phyloP scores from a whole-genome alignment of 2,888 invertebrate genomes.

The Monoplex corrugatus region DNA sequence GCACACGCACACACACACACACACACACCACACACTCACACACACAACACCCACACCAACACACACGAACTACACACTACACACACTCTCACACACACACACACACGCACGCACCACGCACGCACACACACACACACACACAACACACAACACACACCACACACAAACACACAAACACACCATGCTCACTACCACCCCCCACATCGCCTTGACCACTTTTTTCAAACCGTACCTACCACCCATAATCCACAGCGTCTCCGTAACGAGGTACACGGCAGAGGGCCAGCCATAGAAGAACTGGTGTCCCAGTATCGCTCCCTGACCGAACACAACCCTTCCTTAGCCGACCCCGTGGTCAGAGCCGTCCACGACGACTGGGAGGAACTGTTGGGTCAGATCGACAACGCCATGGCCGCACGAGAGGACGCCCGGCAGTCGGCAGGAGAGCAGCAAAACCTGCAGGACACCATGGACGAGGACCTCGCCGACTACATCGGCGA shows the following conservation, averaged over 20 bases:
- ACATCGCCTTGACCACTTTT: not conserved
- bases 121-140: too few relatives aligned
- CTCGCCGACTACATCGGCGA: slow-evolving; percentile 74
- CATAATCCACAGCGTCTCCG: slow-evolving; percentile 86
- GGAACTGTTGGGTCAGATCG: slow-evolving; percentile 72
- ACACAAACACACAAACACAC: too few relatives aligned
- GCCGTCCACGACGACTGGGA: slow-evolving; percentile 69
- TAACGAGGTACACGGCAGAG: slow-evolving; percentile 89
- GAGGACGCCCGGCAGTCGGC: slow-evolving; percentile 68
- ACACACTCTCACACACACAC: too few relatives aligned
- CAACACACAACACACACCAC: too few relatives aligned
- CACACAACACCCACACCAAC: too few relatives aligned
- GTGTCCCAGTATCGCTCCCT: slow-evolving; percentile 69
- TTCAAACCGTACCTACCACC: not conserved
- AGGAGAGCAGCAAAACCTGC: slow-evolving; percentile 66
- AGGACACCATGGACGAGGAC: slow-evolving; percentile 74
- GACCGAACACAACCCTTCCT: slow-evolving; percentile 74
- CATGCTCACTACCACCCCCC: too few relatives aligned
- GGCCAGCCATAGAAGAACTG: slow-evolving; percentile 85
- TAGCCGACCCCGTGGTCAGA: slow-evolving; percentile 73
- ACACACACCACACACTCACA: too few relatives aligned
- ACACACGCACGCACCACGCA: too few relatives aligned
- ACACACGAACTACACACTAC: too few relatives aligned
- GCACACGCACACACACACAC: not conserved
- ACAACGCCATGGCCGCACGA: slow-evolving; percentile 70